Evolutionary conservation across 2,797 vertebrate species (phyloP).

Genomic region (Bufotes viridis): DNA sequence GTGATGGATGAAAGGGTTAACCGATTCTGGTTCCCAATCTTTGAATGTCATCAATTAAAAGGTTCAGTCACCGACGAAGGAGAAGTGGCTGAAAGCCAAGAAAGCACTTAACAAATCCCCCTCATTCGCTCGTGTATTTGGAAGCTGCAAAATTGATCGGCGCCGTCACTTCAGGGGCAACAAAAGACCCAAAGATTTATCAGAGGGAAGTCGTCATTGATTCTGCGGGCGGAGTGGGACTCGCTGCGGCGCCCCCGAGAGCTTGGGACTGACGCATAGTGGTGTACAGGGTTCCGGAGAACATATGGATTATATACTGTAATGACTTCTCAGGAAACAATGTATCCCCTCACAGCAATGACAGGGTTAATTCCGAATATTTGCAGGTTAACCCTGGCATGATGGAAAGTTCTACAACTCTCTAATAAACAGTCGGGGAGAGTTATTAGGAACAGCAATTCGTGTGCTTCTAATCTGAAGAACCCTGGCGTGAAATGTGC

Average conservation of each 20-base stretch:
- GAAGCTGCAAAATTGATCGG: conserved; percentile 17
- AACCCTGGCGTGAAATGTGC: too few relatives aligned
- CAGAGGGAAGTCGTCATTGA: conserved; percentile 23
- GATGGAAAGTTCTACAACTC: too few relatives aligned
- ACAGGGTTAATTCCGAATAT: too few relatives aligned
- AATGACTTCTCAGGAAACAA: too few relatives aligned
- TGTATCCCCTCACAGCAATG: too few relatives aligned
- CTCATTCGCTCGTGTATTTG: neutral
- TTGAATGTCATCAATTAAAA: conserved; percentile 25
- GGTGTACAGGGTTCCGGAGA: too few relatives aligned
- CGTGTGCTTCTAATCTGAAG: too few relatives aligned
- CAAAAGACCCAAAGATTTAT: conserved; percentile 38
- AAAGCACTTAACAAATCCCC: conserved; percentile 51
- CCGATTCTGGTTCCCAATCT: neutral
- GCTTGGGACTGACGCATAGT: neutral
- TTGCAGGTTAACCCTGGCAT: neutral
- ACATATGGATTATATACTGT: too few relatives aligned
- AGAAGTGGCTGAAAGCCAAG: conserved; percentile 25
- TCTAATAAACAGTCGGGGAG: too few relatives aligned
- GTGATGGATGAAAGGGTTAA: conserved; percentile 37
- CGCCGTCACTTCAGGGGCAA: neutral
- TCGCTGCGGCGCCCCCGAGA: neutral
- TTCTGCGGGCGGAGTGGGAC: neutral
- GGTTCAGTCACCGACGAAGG: conserved; percentile 17
- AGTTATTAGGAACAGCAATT: neutral